Evolutionary conservation across 2,113 vertebrate genomes (phyloP).

Genomic region (Pelvicachromis taeniatus): DNA sequence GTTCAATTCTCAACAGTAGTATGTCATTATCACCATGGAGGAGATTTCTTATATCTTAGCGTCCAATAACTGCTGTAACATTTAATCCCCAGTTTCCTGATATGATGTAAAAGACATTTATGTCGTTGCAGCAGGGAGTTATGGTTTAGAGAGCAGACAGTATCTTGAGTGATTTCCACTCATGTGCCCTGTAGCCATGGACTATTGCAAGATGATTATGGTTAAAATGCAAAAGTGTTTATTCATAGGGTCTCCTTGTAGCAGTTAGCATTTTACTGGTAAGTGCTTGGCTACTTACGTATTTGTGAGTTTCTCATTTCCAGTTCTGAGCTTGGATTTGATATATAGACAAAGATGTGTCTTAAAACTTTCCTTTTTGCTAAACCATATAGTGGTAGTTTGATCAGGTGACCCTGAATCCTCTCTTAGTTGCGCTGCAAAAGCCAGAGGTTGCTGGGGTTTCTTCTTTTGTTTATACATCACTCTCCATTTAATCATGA

Average conservation of each 20-base stretch:
- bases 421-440: neutral
- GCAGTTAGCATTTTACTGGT: neutral
- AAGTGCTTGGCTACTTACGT: neutral
- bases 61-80: neutral
- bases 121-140: neutral
- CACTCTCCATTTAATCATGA: neutral
- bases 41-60: neutral
- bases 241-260: neutral
- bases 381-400: neutral
- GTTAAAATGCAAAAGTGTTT: neutral
- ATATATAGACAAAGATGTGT: fast-evolving
- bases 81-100: neutral
- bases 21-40: neutral
- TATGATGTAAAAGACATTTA: neutral
- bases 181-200: neutral
- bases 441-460: neutral
- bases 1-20: neutral
- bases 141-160: neutral
- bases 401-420: neutral
- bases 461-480: neutral
- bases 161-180: neutral
- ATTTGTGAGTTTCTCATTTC: neutral
- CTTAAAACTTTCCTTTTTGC: neutral
- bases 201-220: neutral
- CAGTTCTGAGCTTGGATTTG: neutral